Base-by-base conservation (phyloP, 1,140 invertebrate genomes). In the Panagrolaimus sp. region DNA sequence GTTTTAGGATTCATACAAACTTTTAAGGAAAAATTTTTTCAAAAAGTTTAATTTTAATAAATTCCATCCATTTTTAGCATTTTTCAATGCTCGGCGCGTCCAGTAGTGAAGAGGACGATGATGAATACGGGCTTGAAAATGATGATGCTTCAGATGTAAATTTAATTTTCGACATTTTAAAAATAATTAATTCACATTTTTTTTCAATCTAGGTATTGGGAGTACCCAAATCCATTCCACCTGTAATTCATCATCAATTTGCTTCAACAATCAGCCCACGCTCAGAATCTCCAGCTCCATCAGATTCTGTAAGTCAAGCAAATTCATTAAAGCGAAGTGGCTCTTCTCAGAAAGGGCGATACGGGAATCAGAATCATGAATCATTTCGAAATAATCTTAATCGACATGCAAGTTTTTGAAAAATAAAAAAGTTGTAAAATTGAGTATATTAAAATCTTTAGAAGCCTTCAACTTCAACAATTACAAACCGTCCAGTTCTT, bases 41-140 rank as follows among this genome's bases (percentile, higher is more conserved):
- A 38, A 38, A 38, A 38, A n/a, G n/a, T n/a, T n/a, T n/a, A n/a
- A n/a, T n/a, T 38, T 38, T 38, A 38, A 38, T 38, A n/a, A n/a
- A n/a, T n/a, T 2, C 32, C 32, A 38, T 38, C 32, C n/a, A n/a
- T 38, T 38, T 38, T 38, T 38, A 38, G 32, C 32, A 28, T 26
- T 26, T 73, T 55, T 45, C 66, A 72, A 80, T 80, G 78, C 66
- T 80, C 38, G 78, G 78, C 28, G 78, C 78, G 17, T 79, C 76
- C 38, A 80, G 78, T 70, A 79, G 76, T 68, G 78, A 80, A 70
- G 78, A 80, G 38, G 78, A 80, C 63, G 78, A 80, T 55, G 78
- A 79, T 46, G 74, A 80, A 66, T 65, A 75, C 47, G 63, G 69
- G 21, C n/a, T 71, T 48, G 73, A 74, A 43, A 70, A 75, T 64